Percentiles rank a stretch among this genome's conserved stretches.
phyloP scores from a whole-genome alignment of 1,140 invertebrate genomes.

The Thereuonema tuberculata region DNA sequence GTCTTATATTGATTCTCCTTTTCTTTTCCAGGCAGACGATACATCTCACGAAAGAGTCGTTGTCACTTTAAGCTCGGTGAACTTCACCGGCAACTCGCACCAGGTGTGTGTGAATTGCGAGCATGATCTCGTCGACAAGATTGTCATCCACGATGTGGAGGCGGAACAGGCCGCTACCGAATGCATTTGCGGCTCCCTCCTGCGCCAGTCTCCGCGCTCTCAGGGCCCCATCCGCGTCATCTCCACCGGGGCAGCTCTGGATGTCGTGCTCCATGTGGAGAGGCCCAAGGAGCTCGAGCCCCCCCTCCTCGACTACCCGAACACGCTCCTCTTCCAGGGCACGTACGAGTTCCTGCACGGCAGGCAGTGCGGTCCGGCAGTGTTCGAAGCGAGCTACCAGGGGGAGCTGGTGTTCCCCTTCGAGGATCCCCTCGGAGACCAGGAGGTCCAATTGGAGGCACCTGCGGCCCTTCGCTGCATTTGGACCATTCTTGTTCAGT shows the following conservation, averaged over 20 bases:
- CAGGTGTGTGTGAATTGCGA: conserved; percentile 29
- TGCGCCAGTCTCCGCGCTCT: conserved; percentile 13
- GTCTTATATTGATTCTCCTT: too few species aligned
- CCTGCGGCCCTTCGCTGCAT: conserved; percentile 55
- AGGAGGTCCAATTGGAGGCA: background rate
- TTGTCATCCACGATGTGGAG: conserved; percentile 34
- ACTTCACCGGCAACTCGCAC: conserved; percentile 36
- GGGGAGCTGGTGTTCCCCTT: conserved; percentile 65
- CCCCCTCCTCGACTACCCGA: background rate
- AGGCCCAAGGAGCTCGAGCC: background rate
- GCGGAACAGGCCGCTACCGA: conserved; percentile 30
- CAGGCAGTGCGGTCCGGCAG: conserved; percentile 66
- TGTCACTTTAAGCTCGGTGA: conserved; percentile 50
- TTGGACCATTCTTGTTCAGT: conserved; percentile 56
- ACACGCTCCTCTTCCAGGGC: conserved; percentile 57
- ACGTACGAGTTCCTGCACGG: conserved; percentile 75
- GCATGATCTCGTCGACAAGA: conserved; percentile 64
- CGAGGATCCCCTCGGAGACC: background rate
- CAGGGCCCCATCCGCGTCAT: conserved; percentile 37
- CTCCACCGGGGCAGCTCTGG: conserved; percentile 57
- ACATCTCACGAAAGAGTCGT: conserved; percentile 41
- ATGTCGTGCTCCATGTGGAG: conserved; percentile 54
- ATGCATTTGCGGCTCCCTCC: conserved; percentile 41
- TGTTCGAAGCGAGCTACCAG: conserved; percentile 56
- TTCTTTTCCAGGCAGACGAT: background rate